These are phyloP conservation scores for Hoplias malabaricus DNA, from an alignment of 2,113 vertebrate genomes.

Conservation along the genomic window DNA sequence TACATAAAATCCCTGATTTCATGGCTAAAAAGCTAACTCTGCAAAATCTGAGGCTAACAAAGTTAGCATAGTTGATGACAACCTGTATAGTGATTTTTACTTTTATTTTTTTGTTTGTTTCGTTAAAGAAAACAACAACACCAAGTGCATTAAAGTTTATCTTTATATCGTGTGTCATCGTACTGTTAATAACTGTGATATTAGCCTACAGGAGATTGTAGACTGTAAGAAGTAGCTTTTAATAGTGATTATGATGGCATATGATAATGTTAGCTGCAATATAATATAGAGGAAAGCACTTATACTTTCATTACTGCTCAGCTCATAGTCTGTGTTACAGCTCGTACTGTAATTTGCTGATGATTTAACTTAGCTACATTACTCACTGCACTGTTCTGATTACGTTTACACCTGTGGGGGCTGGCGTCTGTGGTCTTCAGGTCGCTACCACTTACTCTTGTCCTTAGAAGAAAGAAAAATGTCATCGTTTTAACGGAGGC, in stretches of 20 bases:
- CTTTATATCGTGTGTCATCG: no score
- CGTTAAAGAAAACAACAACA: no score
- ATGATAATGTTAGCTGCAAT: not conserved
- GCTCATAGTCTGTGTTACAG: not conserved
- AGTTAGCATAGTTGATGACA: no score
- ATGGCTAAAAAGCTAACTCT: no score
- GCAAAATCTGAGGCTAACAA: no score
- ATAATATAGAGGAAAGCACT: not conserved
- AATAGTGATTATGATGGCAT: not conserved
- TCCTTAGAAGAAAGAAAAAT: not conserved
- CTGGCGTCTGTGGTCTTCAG: constrained; percentile 8
- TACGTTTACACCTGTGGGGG: not conserved
- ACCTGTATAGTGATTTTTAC: no score
- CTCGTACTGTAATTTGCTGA: not conserved
- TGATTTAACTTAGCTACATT: not conserved
- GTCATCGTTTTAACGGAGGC: not conserved
- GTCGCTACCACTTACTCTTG: not conserved
- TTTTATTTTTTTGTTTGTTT: no score
- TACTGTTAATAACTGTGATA: no score
- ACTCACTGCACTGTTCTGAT: constrained; percentile 3
- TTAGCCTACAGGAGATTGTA: no score
- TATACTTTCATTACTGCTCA: not conserved
- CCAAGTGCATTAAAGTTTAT: no score
- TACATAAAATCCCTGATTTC: no score
- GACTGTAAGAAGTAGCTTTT: no score